Conservation (phyloP, 2,888 invertebrate species). For the Spicauda simplicius region DNA sequence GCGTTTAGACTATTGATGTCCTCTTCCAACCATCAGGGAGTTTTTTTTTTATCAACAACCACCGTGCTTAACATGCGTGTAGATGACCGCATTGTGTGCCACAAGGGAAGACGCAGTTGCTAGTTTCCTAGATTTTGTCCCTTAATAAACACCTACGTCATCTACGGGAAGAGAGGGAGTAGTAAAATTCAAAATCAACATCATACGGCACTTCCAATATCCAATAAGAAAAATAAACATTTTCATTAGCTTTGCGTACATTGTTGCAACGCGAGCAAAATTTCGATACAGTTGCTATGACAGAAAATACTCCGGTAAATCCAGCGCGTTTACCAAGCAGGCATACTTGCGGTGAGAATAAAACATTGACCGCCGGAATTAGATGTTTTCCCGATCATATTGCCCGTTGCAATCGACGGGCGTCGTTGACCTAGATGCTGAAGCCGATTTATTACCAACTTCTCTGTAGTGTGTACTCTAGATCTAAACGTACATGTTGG, state of each 20-base stretch:
- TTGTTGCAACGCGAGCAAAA: constrained; percentile 18
- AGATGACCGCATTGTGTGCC: too few relatives aligned
- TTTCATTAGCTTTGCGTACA: not conserved
- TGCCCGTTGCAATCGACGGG: constrained; percentile 46
- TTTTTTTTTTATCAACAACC: too few relatives aligned
- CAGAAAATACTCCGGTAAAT: constrained; percentile 50
- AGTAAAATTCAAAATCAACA: too few relatives aligned
- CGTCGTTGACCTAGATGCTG: constrained; percentile 56
- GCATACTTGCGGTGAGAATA: constrained; percentile 46
- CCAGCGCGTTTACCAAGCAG: constrained; percentile 44
- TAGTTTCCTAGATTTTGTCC: too few relatives aligned
- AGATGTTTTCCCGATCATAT: constrained; percentile 63
- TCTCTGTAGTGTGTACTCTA: constrained; percentile 41
- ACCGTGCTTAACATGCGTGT: too few relatives aligned
- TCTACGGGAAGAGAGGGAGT: too few relatives aligned
- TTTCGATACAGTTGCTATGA: constrained; percentile 48
- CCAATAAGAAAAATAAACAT: not conserved
- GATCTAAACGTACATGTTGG: constrained; percentile 9
- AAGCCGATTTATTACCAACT: constrained; percentile 53
- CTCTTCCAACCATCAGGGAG: too few relatives aligned
- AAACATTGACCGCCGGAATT: constrained; percentile 65
- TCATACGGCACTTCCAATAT: too few relatives aligned
- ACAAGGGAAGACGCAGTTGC: too few relatives aligned
- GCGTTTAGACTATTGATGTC: too few relatives aligned
- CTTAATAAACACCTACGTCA: too few relatives aligned